Evolutionary conservation across 2,888 invertebrate genomes (phyloP).

Genomic region (Idaea dimidiata): DNA sequence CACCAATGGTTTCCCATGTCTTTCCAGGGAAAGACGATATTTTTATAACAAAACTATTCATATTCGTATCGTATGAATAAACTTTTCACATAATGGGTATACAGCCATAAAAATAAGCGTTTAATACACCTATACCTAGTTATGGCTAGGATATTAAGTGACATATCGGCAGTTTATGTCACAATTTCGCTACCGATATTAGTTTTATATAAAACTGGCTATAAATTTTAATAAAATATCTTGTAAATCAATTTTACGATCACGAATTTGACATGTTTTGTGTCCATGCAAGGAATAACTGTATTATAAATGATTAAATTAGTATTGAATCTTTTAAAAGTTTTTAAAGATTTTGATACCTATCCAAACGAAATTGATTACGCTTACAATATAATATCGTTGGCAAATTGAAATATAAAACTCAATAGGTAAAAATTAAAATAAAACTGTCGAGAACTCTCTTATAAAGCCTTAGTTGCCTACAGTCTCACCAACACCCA

Average conservation of each 20-base stretch:
- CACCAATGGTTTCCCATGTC: no score
- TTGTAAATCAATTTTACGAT: constrained; percentile 2
- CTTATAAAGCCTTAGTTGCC: no score
- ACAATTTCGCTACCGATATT: background rate
- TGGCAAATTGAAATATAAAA: no score
- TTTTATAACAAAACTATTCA: background rate
- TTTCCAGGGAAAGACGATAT: no score
- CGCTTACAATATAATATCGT: no score
- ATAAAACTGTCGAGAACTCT: no score
- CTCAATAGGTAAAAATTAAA: no score
- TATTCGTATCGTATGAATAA: background rate
- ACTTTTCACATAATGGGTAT: background rate
- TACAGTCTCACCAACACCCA: no score
- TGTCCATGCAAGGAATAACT: background rate
- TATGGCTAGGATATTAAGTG: background rate
- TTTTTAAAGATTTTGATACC: background rate
- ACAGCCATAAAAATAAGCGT: background rate
- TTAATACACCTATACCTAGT: background rate
- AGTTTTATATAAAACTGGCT: background rate
- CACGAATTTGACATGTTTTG: constrained; percentile 3
- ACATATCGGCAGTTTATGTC: background rate
- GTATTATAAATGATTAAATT: background rate
- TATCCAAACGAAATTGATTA: background rate
- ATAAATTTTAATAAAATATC: constrained; percentile 6
- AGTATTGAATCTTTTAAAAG: background rate